These are phyloP conservation scores for Phrynosoma blainvillii DNA, from an alignment of 2,113 vertebrate species.

Conservation along the genomic window DNA sequence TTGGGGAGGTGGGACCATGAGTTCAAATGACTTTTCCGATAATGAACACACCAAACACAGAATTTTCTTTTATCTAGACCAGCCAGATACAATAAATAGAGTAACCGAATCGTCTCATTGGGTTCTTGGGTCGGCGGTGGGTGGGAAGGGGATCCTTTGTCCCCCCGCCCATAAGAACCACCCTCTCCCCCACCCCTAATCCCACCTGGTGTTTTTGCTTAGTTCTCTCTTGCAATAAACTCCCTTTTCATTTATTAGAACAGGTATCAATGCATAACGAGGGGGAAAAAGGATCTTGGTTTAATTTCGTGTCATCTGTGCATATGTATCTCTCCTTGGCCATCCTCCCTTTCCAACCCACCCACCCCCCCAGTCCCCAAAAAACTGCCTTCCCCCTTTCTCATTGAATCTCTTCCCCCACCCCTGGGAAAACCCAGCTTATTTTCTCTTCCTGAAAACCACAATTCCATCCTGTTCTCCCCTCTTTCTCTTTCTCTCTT, in stretches of 20 bases:
- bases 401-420: conserved; percentile 13
- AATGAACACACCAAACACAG: conserved; percentile 89
- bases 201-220: not conserved
- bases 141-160: not conserved
- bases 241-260: conserved; percentile 43
- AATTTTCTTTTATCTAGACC: conserved; percentile 88
- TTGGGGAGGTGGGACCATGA: conserved; percentile 29
- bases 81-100: conserved; percentile 92
- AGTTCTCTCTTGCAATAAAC: not conserved
- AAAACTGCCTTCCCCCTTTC: too few relatives aligned
- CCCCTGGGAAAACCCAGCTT: not conserved
- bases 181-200: not conserved
- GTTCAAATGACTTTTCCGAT: conserved; percentile 84
- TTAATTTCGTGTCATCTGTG: conserved; percentile 87
- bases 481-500: not conserved
- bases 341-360: not conserved
- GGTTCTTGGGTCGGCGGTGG: conserved; percentile 47
- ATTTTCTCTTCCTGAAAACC: not conserved
- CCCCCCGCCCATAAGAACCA: not conserved
- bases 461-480: not conserved
- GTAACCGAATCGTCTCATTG: conserved; percentile 72
- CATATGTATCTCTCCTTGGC: conserved; percentile 69
- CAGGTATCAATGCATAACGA: conserved; percentile 72
- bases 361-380: not conserved
- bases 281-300: conserved; percentile 63